Conservation (phyloP, 2,113 vertebrate species). For the Rhinoptilus africanus region DNA sequence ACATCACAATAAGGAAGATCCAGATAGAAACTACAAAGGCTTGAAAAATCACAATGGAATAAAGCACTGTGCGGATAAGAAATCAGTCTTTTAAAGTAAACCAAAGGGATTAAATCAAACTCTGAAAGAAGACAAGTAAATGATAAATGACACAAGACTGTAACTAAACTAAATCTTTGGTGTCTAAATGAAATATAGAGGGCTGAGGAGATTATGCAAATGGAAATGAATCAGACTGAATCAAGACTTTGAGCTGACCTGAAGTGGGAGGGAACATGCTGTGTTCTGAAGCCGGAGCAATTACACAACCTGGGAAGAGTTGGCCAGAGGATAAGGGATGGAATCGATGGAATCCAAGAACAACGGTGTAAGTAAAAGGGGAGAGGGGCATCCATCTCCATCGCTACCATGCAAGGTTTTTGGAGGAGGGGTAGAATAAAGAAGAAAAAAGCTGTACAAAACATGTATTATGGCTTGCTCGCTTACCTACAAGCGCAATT, state of each 20-base stretch:
- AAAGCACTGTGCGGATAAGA: background rate
- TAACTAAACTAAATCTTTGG: background rate
- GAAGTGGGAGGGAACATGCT: background rate
- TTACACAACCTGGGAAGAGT: accelerated
- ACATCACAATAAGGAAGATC: background rate
- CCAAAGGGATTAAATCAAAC: conserved; percentile 46
- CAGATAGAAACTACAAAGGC: background rate
- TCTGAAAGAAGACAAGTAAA: background rate
- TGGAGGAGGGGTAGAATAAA: background rate
- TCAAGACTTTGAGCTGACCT: background rate
- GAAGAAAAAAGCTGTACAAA: background rate
- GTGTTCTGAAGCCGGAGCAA: background rate
- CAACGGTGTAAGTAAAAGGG: accelerated
- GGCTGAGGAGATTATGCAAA: conserved; percentile 20
- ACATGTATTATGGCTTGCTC: background rate
- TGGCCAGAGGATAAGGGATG: background rate
- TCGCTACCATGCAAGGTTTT: background rate
- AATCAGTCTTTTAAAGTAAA: conserved; percentile 33
- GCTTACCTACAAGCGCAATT: background rate
- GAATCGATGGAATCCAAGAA: background rate
- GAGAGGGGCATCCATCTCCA: background rate
- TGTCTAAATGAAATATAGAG: background rate
- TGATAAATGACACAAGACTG: background rate
- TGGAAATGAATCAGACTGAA: background rate
- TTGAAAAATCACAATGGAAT: background rate